These are phyloP conservation scores for Antheraea assamensis DNA, from an alignment of 2,888 invertebrate species.

Conservation along the genomic window DNA sequence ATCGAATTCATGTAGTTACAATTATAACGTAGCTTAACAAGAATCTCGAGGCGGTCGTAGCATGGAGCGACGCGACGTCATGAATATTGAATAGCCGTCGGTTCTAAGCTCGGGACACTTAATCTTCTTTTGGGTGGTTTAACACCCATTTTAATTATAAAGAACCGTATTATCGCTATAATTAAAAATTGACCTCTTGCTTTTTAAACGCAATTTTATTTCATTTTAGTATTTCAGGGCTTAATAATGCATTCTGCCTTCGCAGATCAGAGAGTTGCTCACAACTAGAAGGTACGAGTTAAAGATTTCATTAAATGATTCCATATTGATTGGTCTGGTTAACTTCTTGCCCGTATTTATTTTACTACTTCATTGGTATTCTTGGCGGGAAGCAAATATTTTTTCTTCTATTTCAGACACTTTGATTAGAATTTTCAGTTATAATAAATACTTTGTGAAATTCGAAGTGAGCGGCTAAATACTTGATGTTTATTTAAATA, in stretches of 20 bases:
- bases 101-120: slow-evolving; percentile 44
- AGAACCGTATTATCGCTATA: slow-evolving; percentile 34
- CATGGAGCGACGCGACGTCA: slow-evolving; percentile 30
- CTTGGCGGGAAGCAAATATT: neutral
- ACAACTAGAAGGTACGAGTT: neutral
- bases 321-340: neutral
- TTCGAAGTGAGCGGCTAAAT: neutral
- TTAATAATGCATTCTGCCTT: neutral
- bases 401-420: neutral
- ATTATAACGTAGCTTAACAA: slow-evolving; percentile 7
- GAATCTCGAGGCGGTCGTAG: neutral
- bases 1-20: slow-evolving; percentile 18
- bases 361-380: neutral
- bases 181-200: slow-evolving; percentile 17
- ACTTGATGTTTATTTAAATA: too few relatives aligned
- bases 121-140: slow-evolving; percentile 49
- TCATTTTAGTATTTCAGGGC: neutral
- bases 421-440: neutral
- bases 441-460: neutral
- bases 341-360: neutral
- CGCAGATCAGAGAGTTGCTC: neutral
- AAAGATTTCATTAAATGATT: neutral
- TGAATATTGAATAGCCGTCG: slow-evolving; percentile 57
- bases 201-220: neutral
- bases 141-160: slow-evolving; percentile 50